Conservation (phyloP, 2,113 vertebrate genomes). For the Ornithorhynchus anatinus region DNA sequence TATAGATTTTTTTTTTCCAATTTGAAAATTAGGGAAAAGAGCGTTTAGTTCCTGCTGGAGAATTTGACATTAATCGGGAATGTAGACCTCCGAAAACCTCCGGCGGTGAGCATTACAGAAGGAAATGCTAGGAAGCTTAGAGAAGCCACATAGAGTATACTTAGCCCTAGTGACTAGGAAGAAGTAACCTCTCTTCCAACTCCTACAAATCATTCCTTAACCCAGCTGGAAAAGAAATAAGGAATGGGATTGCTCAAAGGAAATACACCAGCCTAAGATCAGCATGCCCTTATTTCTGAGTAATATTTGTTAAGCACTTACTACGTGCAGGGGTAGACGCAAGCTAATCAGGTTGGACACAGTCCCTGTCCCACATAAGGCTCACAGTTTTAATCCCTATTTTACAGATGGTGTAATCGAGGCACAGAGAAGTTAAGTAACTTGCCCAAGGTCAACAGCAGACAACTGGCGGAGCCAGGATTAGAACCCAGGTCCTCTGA, state of each 20-base stretch:
- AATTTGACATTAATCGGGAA: slow-evolving; percentile 4
- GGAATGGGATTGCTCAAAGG: slow-evolving; percentile 63
- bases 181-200: slow-evolving; percentile 41
- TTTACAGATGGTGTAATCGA: too few species aligned
- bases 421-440: too few species aligned
- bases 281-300: slow-evolving; percentile 66
- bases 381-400: too few species aligned
- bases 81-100: slow-evolving; percentile 15
- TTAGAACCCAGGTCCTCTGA: too few species aligned
- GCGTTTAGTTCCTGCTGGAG: slow-evolving; percentile 27
- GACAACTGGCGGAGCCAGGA: too few species aligned
- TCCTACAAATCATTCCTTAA: slow-evolving; percentile 58
- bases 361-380: too few species aligned
- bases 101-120: not conserved
- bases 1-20: slow-evolving; percentile 28
- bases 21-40: slow-evolving; percentile 22
- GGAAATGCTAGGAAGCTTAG: slow-evolving; percentile 29
- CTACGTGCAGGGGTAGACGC: too few species aligned
- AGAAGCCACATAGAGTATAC: too few species aligned
- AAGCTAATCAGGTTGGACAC: too few species aligned
- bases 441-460: too few species aligned
- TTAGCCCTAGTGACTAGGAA: slow-evolving; percentile 26
- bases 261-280: slow-evolving; percentile 56
- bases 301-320: too few species aligned
- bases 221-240: slow-evolving; percentile 52